Evolutionary conservation across 2,113 vertebrate species (phyloP).

Genomic region (Noctilio leporinus): DNA sequence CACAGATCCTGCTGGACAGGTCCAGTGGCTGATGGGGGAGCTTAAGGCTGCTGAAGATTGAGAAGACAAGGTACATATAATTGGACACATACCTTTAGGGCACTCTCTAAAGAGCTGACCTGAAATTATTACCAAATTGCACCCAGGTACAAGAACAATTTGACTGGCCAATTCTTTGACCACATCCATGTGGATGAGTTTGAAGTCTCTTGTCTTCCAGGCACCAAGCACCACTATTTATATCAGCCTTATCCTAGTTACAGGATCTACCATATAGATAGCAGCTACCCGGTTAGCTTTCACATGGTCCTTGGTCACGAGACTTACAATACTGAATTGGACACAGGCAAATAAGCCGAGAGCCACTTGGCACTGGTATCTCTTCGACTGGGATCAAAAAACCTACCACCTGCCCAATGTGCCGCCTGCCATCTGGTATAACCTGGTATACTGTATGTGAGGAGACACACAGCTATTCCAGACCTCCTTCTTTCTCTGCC

Average conservation of each 20-base stretch:
- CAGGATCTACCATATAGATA: conserved; percentile 90
- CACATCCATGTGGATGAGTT: conserved; percentile 94
- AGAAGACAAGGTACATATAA: conserved; percentile 87
- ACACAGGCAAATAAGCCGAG: conserved; percentile 80
- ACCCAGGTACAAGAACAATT: conserved; percentile 91
- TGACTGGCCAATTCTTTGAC: conserved; percentile 93
- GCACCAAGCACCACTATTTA: conserved; percentile 94
- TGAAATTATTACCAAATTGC: conserved; percentile 97
- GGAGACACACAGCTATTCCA: conserved; percentile 82
- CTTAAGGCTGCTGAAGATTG: conserved; percentile 86
- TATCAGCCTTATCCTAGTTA: conserved; percentile 90
- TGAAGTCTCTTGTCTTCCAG: conserved; percentile 93
- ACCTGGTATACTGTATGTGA: conserved; percentile 80
- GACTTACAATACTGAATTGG: conserved; percentile 93
- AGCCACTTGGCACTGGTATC: conserved; percentile 76
- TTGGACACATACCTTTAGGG: conserved; percentile 94
- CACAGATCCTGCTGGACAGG: conserved; percentile 91
- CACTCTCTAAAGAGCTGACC: conserved; percentile 91
- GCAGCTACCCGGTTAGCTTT: conserved; percentile 84
- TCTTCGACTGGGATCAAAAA: conserved; percentile 84
- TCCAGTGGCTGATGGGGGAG: conserved; percentile 89
- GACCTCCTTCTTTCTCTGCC: conserved; percentile 88
- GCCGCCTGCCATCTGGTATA: conserved; percentile 83
- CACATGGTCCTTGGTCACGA: conserved; percentile 92
- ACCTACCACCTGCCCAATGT: conserved; percentile 80